Evolutionary conservation across 2,888 invertebrate species (phyloP).

Genomic region (Trachelus iudaicus): DNA sequence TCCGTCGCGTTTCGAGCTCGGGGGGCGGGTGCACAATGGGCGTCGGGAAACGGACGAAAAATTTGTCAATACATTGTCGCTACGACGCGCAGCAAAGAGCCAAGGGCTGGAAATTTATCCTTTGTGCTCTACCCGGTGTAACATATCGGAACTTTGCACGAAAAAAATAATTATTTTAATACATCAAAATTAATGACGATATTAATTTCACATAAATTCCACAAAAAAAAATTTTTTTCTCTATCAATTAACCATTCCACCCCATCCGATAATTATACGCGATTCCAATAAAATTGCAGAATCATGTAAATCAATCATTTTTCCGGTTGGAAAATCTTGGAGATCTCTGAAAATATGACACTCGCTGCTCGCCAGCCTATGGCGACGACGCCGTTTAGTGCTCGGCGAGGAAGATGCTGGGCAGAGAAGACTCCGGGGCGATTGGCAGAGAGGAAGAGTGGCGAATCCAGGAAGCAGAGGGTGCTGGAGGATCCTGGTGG

Average conservation of each 20-base stretch:
- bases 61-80: slow-evolving; percentile 3
- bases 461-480: slow-evolving; percentile 36
- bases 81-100: slow-evolving; percentile 9
- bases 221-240: accelerated
- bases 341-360: slow-evolving; percentile 4
- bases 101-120: slow-evolving; percentile 18
- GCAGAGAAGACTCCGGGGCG: too few relatives aligned
- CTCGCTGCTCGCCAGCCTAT: slow-evolving; percentile 28
- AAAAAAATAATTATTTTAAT: too few relatives aligned
- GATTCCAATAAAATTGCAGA: too few relatives aligned
- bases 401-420: slow-evolving; percentile 19
- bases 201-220: too few relatives aligned
- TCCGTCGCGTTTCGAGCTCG: neutral
- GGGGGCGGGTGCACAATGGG: neutral
- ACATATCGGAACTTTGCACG: too few relatives aligned
- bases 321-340: too few relatives aligned
- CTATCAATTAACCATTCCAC: too few relatives aligned
- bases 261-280: too few relatives aligned
- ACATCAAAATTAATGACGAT: too few relatives aligned
- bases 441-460: slow-evolving; percentile 16
- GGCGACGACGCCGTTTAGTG: slow-evolving; percentile 58
- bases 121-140: too few relatives aligned
- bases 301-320: too few relatives aligned
- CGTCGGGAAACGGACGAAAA: neutral
- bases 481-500: slow-evolving; percentile 20